These are phyloP conservation scores for Leptinotarsa lineolata DNA, from an alignment of 1,140 invertebrate genomes.

Conservation along the genomic window DNA sequence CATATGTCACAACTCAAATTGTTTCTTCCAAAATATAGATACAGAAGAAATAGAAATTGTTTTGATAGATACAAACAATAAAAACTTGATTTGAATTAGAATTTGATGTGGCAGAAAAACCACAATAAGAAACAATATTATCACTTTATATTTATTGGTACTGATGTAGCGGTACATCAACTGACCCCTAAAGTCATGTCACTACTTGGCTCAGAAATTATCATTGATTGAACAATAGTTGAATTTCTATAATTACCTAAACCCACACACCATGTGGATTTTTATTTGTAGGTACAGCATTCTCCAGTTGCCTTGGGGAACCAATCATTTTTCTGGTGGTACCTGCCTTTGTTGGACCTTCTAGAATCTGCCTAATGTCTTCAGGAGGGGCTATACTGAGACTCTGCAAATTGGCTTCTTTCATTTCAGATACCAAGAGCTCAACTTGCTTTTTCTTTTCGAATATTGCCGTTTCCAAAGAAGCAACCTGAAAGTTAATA, in stretches of 20 bases:
- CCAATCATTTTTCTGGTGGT: conserved; percentile 88
- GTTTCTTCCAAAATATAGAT: too few species aligned
- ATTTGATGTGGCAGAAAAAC: too few species aligned
- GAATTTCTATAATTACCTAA: conserved; percentile 53
- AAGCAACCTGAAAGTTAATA: conserved; percentile 61
- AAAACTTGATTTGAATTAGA: too few species aligned
- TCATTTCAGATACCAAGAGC: conserved; percentile 84
- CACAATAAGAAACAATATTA: too few species aligned
- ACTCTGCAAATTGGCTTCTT: conserved; percentile 88
- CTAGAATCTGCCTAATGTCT: conserved; percentile 77
- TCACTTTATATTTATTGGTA: too few species aligned
- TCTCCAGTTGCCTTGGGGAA: conserved; percentile 87
- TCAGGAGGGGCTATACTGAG: conserved; percentile 81
- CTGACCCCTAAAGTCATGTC: too few species aligned
- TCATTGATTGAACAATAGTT: too few species aligned
- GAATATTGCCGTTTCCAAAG: conserved; percentile 77
- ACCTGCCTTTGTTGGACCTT: conserved; percentile 81
- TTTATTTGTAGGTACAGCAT: conserved; percentile 90
- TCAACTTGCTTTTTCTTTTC: conserved; percentile 87
- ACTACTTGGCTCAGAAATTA: too few species aligned
- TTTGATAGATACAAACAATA: too few species aligned
- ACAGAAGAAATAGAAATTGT: too few species aligned
- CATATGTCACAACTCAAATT: too few species aligned
- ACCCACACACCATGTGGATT: conserved; percentile 97
- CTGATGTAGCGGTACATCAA: too few species aligned